phyloP scores from a whole-genome alignment of 1,140 invertebrate genomes.

The Venturia canescens region DNA sequence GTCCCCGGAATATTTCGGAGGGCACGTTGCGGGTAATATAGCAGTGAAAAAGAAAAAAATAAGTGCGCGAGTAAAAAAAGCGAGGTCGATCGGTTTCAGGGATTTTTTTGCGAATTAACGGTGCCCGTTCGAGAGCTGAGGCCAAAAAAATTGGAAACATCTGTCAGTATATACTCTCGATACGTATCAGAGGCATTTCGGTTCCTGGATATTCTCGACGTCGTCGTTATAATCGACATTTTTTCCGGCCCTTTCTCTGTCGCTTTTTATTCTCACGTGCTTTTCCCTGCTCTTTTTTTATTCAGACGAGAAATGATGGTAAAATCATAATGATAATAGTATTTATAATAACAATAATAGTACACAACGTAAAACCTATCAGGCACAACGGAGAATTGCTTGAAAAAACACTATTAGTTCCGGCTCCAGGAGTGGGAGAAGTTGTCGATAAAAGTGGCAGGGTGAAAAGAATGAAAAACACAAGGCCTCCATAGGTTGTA shows the following conservation, averaged over 20 bases:
- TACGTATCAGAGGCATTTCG: constrained; percentile 55
- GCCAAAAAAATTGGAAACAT: constrained; percentile 61
- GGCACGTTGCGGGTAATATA: constrained; percentile 25
- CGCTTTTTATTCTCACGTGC: constrained; percentile 16
- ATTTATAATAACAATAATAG: constrained; percentile 54
- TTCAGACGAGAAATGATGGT: constrained; percentile 46
- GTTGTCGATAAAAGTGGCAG: constrained; percentile 55
- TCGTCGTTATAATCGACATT: constrained; percentile 43
- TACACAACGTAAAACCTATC: constrained; percentile 47
- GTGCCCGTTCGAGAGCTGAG: constrained; percentile 51
- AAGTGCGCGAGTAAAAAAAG: background rate
- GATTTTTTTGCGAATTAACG: constrained; percentile 59
- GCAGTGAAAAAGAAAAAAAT: constrained; percentile 8
- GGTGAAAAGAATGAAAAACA: constrained; percentile 48
- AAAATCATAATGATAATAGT: constrained; percentile 53
- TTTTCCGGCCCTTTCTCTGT: constrained; percentile 39
- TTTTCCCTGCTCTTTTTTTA: constrained; percentile 38
- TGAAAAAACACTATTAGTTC: constrained; percentile 61
- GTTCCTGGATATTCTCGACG: constrained; percentile 35
- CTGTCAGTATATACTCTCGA: constrained; percentile 55
- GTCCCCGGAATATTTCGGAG: background rate
- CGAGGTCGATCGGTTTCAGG: constrained; percentile 50
- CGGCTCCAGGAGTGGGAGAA: constrained; percentile 37
- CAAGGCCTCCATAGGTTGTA: background rate
- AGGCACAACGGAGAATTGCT: constrained; percentile 43